phyloP scores from a whole-genome alignment of 2,113 vertebrate genomes.

The Lontra canadensis region DNA sequence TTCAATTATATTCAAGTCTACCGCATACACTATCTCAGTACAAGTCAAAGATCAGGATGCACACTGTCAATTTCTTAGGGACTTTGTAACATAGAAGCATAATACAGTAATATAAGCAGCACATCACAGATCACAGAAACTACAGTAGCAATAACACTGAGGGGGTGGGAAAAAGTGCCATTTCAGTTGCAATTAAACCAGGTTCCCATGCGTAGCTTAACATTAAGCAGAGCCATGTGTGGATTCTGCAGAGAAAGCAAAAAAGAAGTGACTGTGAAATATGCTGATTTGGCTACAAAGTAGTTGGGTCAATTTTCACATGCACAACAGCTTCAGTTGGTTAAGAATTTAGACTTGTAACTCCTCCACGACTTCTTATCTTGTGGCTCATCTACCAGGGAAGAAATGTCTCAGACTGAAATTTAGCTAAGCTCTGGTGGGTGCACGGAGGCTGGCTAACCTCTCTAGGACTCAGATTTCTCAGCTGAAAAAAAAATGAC shows the following conservation, averaged over 20 bases:
- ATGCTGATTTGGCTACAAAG: slow-evolving; percentile 62
- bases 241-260: slow-evolving; percentile 58
- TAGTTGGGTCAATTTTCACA: slow-evolving; percentile 41
- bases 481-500: background rate
- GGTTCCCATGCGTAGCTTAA: slow-evolving; percentile 57
- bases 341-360: slow-evolving; percentile 6
- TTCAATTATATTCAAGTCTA: background rate
- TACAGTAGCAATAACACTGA: background rate
- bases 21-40: background rate
- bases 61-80: background rate
- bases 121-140: background rate
- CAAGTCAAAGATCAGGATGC: background rate
- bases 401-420: background rate
- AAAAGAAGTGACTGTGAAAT: slow-evolving; percentile 58
- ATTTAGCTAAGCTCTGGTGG: background rate
- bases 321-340: background rate
- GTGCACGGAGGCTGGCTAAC: background rate
- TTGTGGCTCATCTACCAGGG: background rate
- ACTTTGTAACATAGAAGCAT: background rate
- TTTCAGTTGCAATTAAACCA: slow-evolving; percentile 57
- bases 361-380: background rate
- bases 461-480: background rate
- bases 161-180: background rate
- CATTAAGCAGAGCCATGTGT: slow-evolving; percentile 52
- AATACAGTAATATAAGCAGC: background rate